phyloP scores from a whole-genome alignment of 2,113 vertebrate genomes.

The Pelecanus crispus region DNA sequence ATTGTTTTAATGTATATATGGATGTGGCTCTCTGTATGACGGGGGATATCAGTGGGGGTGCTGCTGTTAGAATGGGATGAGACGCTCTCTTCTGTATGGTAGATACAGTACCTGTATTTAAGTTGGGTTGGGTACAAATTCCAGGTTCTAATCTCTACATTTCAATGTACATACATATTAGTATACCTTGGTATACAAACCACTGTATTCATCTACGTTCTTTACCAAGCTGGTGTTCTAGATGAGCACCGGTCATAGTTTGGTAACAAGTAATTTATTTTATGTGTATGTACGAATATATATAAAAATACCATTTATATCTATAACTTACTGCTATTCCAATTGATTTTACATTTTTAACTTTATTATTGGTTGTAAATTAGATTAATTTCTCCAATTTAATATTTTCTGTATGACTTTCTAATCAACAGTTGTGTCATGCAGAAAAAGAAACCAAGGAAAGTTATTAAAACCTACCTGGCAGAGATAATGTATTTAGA shows the following conservation, averaged over 20 bases:
- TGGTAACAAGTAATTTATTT: neutral
- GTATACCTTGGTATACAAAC: neutral
- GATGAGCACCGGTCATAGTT: neutral
- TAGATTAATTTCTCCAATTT: neutral
- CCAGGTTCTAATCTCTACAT: neutral
- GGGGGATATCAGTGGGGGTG: neutral
- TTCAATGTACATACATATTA: neutral
- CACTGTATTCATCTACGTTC: neutral
- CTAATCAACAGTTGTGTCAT: neutral
- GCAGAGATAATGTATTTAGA: neutral
- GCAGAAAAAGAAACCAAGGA: neutral
- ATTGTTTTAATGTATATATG: neutral
- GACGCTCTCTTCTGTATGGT: neutral
- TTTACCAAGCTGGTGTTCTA: neutral
- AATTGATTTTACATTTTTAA: neutral
- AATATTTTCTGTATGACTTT: neutral
- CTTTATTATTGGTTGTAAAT: neutral
- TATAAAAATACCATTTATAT: neutral
- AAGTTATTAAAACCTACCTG: neutral
- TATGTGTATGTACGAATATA: neutral
- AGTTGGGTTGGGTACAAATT: neutral
- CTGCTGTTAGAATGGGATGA: neutral
- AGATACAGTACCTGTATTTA: neutral
- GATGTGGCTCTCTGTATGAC: neutral
- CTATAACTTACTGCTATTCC: neutral